A percentile compares a stretch with the other conserved stretches of the same genome.
Evolutionary conservation across 2,888 invertebrate species (phyloP).

Genomic region (Lithodes maja): DNA sequence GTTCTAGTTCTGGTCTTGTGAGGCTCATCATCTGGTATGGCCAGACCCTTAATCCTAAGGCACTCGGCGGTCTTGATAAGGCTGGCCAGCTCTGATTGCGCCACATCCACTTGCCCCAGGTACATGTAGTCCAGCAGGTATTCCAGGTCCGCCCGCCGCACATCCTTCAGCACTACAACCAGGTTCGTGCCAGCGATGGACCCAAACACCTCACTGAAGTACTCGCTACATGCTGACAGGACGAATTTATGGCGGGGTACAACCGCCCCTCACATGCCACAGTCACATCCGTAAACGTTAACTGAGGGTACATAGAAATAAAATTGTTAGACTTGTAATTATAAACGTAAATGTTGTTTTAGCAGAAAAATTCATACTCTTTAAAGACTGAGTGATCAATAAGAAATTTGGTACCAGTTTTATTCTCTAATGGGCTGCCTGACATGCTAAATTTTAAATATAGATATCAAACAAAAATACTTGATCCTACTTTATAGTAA

Average conservation of each 20-base stretch:
- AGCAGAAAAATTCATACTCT: too few species aligned
- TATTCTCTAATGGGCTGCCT: too few species aligned
- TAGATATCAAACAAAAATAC: too few species aligned
- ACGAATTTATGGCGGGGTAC: slow-evolving; percentile 67
- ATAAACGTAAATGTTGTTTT: neutral
- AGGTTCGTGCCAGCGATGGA: slow-evolving; percentile 52
- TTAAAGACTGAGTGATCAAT: too few species aligned
- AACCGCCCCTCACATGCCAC: slow-evolving; percentile 66
- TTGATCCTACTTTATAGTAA: too few species aligned
- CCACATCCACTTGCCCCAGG: slow-evolving; percentile 67
- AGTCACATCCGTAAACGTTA: slow-evolving; percentile 54
- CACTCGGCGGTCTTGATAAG: slow-evolving; percentile 69
- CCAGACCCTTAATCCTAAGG: slow-evolving; percentile 66
- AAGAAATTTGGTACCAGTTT: too few species aligned
- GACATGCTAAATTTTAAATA: too few species aligned
- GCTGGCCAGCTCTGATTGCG: slow-evolving; percentile 62
- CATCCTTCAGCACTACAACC: slow-evolving; percentile 67
- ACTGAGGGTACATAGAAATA: neutral
- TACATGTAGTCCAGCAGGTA: slow-evolving; percentile 67
- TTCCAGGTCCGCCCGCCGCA: slow-evolving; percentile 63
- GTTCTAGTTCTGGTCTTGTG: slow-evolving; percentile 39
- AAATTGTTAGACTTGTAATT: neutral
- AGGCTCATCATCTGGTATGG: slow-evolving; percentile 68
- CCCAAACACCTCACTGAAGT: slow-evolving; percentile 64
- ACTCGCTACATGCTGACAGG: slow-evolving; percentile 68